Evolutionary conservation across 2,113 vertebrate genomes (phyloP), one percentile per base, ranked within the genome.

Genomic region (Erinaceus europaeus): DNA sequence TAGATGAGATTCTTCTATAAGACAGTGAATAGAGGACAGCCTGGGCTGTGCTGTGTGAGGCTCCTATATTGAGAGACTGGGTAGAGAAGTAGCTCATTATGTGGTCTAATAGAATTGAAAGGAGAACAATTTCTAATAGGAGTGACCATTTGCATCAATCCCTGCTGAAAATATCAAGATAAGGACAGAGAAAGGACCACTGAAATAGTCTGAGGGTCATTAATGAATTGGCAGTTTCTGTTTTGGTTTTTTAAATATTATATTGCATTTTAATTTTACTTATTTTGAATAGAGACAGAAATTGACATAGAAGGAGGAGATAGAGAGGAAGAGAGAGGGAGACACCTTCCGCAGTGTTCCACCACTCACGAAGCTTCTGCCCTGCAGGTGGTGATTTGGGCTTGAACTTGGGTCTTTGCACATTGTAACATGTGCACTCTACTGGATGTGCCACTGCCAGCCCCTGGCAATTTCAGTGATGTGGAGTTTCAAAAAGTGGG

Each of bases 231-330:
- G 27, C 4, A 12, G 50, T 67, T 40, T 48, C 53, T 38, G 6
- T 9, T 40, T 38, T 27, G 36, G 1, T 0, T n/a, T n/a, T n/a
- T n/a, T n/a, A n/a, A n/a, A n/a, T n/a, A n/a, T n/a, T n/a, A n/a
- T n/a, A n/a, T n/a, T n/a, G n/a, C n/a, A n/a, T n/a, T n/a, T n/a
- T n/a, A n/a, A n/a, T n/a, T n/a, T n/a, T n/a, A n/a, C n/a, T n/a
- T n/a, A n/a, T n/a, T n/a, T n/a, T n/a, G n/a, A n/a, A n/a, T n/a
- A n/a, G n/a, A n/a, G n/a, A n/a, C n/a, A n/a, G n/a, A n/a, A n/a
- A n/a, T n/a, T n/a, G n/a, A n/a, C n/a, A n/a, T 7, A 10, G 17
- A 1, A 9, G 29, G 57, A 55, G 21, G 5, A 11, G 4, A 0
- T 1, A 6, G 27, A n/a, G n/a, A n/a, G n/a, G n/a, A n/a, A n/a